Conservation (phyloP, 2,113 vertebrate species). For the Erythrolamprus reginae region DNA sequence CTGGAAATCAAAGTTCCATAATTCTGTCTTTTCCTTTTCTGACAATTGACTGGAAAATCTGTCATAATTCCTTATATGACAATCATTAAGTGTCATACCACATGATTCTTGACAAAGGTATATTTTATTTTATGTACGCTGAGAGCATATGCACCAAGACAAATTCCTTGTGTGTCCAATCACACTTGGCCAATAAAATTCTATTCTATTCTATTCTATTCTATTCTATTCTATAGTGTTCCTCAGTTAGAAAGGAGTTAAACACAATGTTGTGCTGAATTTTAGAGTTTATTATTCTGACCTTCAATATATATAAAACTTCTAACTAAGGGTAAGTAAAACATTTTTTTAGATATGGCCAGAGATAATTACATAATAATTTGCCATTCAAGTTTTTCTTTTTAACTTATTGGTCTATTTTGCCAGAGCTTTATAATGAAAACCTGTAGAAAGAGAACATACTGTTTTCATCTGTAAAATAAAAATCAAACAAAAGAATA, state of each 20-base stretch:
- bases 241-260: not conserved
- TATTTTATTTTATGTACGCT: too few relatives aligned
- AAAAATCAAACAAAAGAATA: constrained; percentile 44
- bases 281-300: constrained; percentile 40
- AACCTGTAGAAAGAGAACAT: constrained; percentile 1
- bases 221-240: too few relatives aligned
- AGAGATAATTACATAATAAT: constrained; percentile 53
- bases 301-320: constrained; percentile 59
- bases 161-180: too few relatives aligned
- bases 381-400: constrained; percentile 55
- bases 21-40: constrained; percentile 24
- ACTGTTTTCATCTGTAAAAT: constrained; percentile 27
- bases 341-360: constrained; percentile 47
- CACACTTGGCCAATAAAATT: too few relatives aligned
- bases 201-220: too few relatives aligned
- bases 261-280: constrained; percentile 18
- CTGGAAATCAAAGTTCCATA: not conserved
- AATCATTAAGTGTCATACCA: too few relatives aligned
- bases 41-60: constrained; percentile 18
- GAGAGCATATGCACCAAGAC: too few relatives aligned
- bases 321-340: constrained; percentile 45
- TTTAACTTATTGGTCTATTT: constrained; percentile 23
- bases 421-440: constrained; percentile 29
- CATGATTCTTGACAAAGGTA: too few relatives aligned
- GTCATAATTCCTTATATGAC: constrained; percentile 30